Base-by-base conservation (phyloP, 2,888 invertebrate species). In the Dryococelus australis region DNA sequence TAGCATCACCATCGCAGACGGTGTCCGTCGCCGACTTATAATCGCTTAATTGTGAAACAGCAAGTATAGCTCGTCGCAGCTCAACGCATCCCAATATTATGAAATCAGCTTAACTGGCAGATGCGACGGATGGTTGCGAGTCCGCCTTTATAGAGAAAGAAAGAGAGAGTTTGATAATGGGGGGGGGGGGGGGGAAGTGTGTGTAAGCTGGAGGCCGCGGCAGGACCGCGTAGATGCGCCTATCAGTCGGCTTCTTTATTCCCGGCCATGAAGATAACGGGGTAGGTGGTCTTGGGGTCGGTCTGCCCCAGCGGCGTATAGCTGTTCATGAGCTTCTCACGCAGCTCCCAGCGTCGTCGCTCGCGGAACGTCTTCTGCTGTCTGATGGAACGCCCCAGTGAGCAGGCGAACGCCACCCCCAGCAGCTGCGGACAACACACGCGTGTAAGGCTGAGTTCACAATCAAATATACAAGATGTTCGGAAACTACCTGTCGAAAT, bases 301-400 rank as follows among this genome's bases (percentile, higher is more conserved):
- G 90, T 89, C 89, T 92, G 92, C 87, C 91, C 92, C 28, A 92
- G 88, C 26, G 92, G 92, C 79, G 91, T 91, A 86, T 92, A 92
- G 51, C 88, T 88, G 87, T 88, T 88, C 35, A 89, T 85, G 5
- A 89, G 88, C 43, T 87, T 87, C 89, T 95, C 94, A 89, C 95
- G 93, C 88, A 95, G 93, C 92, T 96, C 95, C 95, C 96, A 96
- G 86, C 95, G 94, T 86, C 96, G 94, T 87, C 95, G 94, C 91
- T 95, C 95, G 79, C 95, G 94, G 90, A 96, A 95, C 0, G 95
- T 95, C 92, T 97, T 97, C 88, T 96, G 95, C 89, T 95, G 94
- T 88, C 89, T 87, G 65, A 89, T 89, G n/a, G 89, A 84, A 16
- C 87, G 87, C 5, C 89, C 89, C 24, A 89, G 87, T 5, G 89